These are phyloP conservation scores for Salpingus planirostris DNA, from an alignment of 2,888 invertebrate species.

Conservation along the genomic window DNA sequence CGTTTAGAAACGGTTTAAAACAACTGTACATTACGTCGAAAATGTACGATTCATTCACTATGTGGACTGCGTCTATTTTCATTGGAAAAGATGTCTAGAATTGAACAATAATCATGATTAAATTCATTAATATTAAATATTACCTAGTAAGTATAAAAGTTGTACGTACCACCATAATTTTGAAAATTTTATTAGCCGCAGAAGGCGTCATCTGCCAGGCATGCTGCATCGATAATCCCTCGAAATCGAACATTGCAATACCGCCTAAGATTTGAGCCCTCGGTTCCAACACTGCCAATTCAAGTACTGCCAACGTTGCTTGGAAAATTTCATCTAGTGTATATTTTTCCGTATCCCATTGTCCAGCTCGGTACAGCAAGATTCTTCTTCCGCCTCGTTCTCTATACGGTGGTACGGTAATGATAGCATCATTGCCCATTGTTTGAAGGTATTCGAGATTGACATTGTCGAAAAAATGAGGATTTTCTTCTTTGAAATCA, in stretches of 20 bases:
- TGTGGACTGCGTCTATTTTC: slow-evolving; percentile 63
- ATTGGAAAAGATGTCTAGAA: slow-evolving; percentile 64
- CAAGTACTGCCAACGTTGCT: slow-evolving; percentile 59
- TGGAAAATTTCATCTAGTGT: slow-evolving; percentile 62
- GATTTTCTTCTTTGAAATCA: slow-evolving; percentile 64
- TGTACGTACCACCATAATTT: slow-evolving; percentile 59
- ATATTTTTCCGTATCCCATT: slow-evolving; percentile 61
- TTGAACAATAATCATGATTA: too few species aligned
- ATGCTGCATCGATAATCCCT: slow-evolving; percentile 60
- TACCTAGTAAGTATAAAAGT: too few species aligned
- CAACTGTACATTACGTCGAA: slow-evolving; percentile 70
- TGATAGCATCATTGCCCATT: slow-evolving; percentile 59
- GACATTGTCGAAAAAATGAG: slow-evolving; percentile 57
- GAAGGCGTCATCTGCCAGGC: slow-evolving; percentile 66
- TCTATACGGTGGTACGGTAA: slow-evolving; percentile 66
- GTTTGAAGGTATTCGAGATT: slow-evolving; percentile 53
- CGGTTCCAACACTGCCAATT: slow-evolving; percentile 66
- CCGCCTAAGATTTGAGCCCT: slow-evolving; percentile 70
- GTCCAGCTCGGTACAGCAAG: slow-evolving; percentile 63
- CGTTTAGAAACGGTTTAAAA: slow-evolving; percentile 66
- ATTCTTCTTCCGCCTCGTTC: slow-evolving; percentile 67
- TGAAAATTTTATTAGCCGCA: slow-evolving; percentile 57
- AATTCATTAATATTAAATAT: too few species aligned
- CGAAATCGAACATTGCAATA: slow-evolving; percentile 65
- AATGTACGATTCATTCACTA: slow-evolving; percentile 73